phyloP scores from a whole-genome alignment of 2,888 invertebrate species.

The Ichneumoninae sp. region DNA sequence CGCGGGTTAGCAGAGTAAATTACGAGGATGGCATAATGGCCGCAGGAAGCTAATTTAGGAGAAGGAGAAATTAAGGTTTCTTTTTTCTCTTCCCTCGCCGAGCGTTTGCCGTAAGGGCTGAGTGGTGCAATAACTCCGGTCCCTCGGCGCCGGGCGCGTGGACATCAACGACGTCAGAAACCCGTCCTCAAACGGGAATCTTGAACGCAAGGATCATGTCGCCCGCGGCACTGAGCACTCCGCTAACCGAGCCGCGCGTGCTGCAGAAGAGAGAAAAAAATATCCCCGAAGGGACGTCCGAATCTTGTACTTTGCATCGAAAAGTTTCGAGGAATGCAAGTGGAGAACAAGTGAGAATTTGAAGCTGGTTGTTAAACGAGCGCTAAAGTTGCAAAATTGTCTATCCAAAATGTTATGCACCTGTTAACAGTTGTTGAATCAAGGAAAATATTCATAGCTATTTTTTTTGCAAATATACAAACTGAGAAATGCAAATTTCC shows the following conservation, averaged over 20 bases:
- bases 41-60: conserved; percentile 73
- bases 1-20: conserved; percentile 56
- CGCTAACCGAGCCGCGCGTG: neutral
- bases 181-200: conserved; percentile 15
- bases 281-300: conserved; percentile 7
- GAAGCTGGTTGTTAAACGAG: conserved; percentile 9
- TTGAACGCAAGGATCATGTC: conserved; percentile 40
- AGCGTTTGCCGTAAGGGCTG: conserved; percentile 54
- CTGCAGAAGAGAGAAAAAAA: neutral
- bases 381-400: neutral
- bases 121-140: conserved; percentile 62
- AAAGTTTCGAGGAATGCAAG: conserved; percentile 51
- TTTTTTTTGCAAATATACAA: too few species aligned
- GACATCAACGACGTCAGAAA: conserved; percentile 28
- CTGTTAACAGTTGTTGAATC: too few species aligned
- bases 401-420: neutral
- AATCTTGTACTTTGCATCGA: conserved; percentile 40
- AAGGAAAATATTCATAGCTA: too few species aligned
- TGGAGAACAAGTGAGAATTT: conserved; percentile 47
- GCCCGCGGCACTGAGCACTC: conserved; percentile 17
- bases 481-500: too few species aligned
- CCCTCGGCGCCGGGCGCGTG: conserved; percentile 41
- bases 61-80: conserved; percentile 72
- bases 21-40: conserved; percentile 62
- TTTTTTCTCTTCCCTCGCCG: conserved; percentile 30